Evolutionary conservation across 2,113 vertebrate species (phyloP).

Genomic region (Hipposideros armiger): DNA sequence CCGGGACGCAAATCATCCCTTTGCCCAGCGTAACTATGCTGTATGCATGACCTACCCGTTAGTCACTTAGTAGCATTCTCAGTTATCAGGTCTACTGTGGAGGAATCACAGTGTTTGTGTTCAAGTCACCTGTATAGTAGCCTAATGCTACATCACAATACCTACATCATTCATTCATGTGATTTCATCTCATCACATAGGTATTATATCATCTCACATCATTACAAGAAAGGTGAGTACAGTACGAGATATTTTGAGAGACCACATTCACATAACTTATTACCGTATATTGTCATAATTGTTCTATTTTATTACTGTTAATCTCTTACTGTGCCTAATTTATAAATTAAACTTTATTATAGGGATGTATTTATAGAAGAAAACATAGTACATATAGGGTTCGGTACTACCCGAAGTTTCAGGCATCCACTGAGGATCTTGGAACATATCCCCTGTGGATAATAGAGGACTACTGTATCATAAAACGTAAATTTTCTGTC

Average conservation of each 20-base stretch:
- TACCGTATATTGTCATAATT: neutral
- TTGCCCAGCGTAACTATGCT: neutral
- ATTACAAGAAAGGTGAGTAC: neutral
- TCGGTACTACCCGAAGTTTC: neutral
- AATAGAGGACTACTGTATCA: neutral
- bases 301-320: neutral
- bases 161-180: neutral
- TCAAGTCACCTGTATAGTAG: neutral
- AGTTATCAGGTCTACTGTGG: neutral
- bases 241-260: neutral
- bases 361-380: neutral
- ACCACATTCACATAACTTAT: neutral
- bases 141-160: too few relatives aligned
- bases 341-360: neutral
- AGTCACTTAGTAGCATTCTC: neutral
- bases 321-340: neutral
- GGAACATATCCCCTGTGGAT: too few relatives aligned
- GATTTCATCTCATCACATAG: neutral
- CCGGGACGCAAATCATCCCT: neutral
- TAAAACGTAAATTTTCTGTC: constrained; percentile 18
- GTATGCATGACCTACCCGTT: neutral
- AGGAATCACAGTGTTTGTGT: neutral
- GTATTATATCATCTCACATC: neutral
- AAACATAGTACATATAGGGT: neutral
- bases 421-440: neutral